Evolutionary conservation across 1,140 invertebrate species (phyloP), one percentile per base, ranked within the genome.

Genomic region (Colletes latitarsis): DNA sequence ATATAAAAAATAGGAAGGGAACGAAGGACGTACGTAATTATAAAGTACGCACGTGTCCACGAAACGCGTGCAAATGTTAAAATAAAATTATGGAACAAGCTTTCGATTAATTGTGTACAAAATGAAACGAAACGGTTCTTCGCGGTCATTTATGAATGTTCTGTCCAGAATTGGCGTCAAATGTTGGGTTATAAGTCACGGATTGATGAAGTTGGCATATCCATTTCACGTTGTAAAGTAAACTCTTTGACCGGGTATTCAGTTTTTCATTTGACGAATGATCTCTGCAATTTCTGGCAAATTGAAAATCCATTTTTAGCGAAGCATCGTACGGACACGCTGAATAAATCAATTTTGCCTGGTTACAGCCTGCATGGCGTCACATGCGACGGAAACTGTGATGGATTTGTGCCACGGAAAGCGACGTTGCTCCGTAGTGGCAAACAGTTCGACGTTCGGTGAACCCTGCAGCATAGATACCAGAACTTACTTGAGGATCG

Each of bases 361-460:
- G 91, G 60, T 94, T 94, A 14, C 94, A 98, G 98, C 97, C 14
- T 98, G 98, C 92, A 94, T 97, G 87, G 96, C 97, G 82, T 96
- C 96, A 79, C 97, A 97, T 91, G 97, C 97, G 12, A 97, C 97
- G 41, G 97, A 98, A 91, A 97, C 96, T 52, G 96, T 98, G 52
- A 98, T 98, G 96, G 95, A 96, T 88, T 95, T 97, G 83, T 98
- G 98, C 92, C 98, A 98, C 91, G 98, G 98, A 12, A 96, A 97
- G 90, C 94, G 97, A 71, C 94, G 95, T 55, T 98, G 98, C 92
- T 96, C 96, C 43, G 93, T 99, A 55, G 95, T 96, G 12, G 97
- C 97, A 1, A 96, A 98, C 91, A 95, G 96, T 63, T 95, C 96
- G 71, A 97, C 97, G 74, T 98, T 98, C 91, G 97, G 97, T 39